Evolutionary conservation across 2,888 invertebrate genomes (phyloP).

Genomic region (Sepiola atlantica): DNA sequence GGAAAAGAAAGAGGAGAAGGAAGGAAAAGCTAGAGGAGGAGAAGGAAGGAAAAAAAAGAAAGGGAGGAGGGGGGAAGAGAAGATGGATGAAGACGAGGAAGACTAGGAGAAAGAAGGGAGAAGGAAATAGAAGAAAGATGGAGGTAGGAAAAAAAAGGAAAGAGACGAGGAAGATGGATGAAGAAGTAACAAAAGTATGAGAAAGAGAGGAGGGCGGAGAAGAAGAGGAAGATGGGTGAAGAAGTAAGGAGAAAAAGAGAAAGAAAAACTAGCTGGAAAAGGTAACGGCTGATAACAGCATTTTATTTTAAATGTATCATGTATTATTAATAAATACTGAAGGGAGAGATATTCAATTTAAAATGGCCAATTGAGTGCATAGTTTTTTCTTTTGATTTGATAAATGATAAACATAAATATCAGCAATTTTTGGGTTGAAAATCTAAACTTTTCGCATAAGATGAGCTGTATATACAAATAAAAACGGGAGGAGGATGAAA

Average conservation of each 20-base stretch:
- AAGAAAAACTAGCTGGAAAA: background rate
- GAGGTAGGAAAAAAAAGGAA: too few species aligned
- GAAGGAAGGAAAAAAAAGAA: too few species aligned
- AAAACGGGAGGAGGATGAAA: too few species aligned
- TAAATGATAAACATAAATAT: background rate
- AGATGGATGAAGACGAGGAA: too few species aligned
- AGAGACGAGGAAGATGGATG: too few species aligned
- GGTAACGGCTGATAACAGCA: background rate
- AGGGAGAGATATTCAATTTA: background rate
- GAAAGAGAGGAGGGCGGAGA: too few species aligned
- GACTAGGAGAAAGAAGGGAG: background rate
- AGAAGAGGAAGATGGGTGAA: too few species aligned
- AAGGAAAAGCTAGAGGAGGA: too few species aligned
- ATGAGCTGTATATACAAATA: background rate
- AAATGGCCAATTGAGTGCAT: background rate
- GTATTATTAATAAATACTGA: background rate
- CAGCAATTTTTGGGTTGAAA: background rate
- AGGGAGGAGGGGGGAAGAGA: too few species aligned
- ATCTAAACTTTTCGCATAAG: background rate
- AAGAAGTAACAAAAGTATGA: too few species aligned
- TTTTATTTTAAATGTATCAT: background rate
- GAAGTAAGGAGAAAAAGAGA: background rate
- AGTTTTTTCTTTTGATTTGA: background rate
- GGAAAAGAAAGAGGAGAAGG: too few species aligned
- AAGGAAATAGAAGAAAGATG: too few species aligned